Percentiles rank a stretch among this genome's conserved stretches.
These are phyloP conservation scores for Xestia xanthographa DNA, from an alignment of 2,888 invertebrate species.

Conservation along the genomic window DNA sequence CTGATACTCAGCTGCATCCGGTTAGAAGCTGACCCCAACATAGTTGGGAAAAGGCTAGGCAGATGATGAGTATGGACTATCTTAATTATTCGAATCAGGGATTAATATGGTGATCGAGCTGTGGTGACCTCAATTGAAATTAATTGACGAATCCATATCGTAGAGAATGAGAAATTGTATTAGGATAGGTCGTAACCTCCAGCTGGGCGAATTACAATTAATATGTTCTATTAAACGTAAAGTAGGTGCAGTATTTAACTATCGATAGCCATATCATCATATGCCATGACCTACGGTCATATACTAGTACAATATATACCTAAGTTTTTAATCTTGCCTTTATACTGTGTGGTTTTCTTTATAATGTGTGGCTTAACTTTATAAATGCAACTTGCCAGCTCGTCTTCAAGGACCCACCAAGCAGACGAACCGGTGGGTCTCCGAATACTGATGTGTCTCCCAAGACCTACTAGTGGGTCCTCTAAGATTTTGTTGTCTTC, in stretches of 20 bases:
- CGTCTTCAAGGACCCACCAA: too few species aligned
- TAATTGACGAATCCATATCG: slow-evolving; percentile 35
- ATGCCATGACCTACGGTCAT: slow-evolving; percentile 12
- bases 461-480: too few species aligned
- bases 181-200: slow-evolving; percentile 36
- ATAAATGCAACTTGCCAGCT: background rate
- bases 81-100: background rate
- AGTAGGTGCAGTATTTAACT: background rate
- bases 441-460: too few species aligned
- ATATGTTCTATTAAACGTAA: background rate
- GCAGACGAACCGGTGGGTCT: too few species aligned
- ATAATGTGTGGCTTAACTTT: background rate
- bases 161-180: slow-evolving; percentile 22
- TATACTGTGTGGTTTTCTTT: slow-evolving; percentile 7
- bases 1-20: too few species aligned
- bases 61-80: background rate
- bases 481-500: too few species aligned
- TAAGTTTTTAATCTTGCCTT: background rate
- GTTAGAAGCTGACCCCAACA: too few species aligned
- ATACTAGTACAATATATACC: background rate
- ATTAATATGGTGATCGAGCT: slow-evolving; percentile 9
- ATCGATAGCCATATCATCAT: background rate
- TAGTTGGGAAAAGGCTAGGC: too few species aligned
- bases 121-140: slow-evolving; percentile 33
- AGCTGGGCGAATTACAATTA: slow-evolving; percentile 11